These are phyloP conservation scores for Arctopsyche grandis DNA, from an alignment of 1,140 invertebrate species.

Conservation along the genomic window DNA sequence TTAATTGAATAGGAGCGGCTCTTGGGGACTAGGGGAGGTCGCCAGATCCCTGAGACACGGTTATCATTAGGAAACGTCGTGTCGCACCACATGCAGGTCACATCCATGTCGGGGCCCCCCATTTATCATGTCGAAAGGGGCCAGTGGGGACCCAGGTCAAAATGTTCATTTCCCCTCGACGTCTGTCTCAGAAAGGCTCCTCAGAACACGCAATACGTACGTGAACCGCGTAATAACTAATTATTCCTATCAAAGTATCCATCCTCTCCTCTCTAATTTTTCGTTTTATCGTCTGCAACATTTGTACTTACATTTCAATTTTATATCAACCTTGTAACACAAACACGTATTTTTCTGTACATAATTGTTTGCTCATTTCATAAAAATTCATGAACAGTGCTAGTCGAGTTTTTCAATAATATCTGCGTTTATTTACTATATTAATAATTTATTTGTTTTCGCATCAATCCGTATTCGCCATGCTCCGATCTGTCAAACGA, in stretches of 20 bases:
- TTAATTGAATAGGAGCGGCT: neutral
- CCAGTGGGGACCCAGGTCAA: neutral
- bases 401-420: neutral
- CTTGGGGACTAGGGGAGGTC: neutral
- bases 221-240: neutral
- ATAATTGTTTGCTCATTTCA: neutral
- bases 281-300: neutral
- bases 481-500: neutral
- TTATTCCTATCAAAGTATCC: neutral
- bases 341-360: no score
- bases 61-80: conserved; percentile 10
- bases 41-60: neutral
- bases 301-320: neutral
- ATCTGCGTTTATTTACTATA: neutral
- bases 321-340: neutral
- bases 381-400: neutral
- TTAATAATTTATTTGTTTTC: neutral
- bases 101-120: conserved; percentile 3
- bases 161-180: conserved; percentile 26
- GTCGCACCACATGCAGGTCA: conserved; percentile 37
- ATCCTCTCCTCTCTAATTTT: neutral
- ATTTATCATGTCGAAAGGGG: conserved; percentile 38
- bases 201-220: neutral
- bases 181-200: neutral
- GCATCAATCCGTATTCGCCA: neutral